A percentile compares a stretch with the other conserved stretches of the same genome.
These are phyloP conservation scores for Caenorhabditis becei DNA, from an alignment of 2,888 invertebrate species.

Conservation along the genomic window DNA sequence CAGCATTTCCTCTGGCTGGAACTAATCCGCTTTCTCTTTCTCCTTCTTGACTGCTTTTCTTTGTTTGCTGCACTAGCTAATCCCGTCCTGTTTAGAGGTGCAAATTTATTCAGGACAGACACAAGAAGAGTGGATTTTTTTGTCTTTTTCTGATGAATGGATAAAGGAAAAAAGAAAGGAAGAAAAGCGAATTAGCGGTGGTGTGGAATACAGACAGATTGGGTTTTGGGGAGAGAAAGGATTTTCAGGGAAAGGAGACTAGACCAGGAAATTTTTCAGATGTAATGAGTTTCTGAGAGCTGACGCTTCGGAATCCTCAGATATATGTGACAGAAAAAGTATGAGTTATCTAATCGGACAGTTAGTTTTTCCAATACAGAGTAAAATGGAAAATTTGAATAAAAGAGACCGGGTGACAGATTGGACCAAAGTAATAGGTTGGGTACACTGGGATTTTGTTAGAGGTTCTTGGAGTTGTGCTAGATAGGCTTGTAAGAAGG, in stretches of 20 bases:
- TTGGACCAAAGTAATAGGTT: too few species aligned
- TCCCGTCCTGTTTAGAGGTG: constrained; percentile 28
- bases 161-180: not conserved
- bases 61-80: constrained; percentile 6
- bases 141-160: constrained; percentile 9
- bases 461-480: too few species aligned
- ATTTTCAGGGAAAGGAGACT: too few species aligned
- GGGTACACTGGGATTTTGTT: too few species aligned
- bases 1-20: not conserved
- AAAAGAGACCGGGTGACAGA: not conserved
- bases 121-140: not conserved
- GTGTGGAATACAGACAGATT: not conserved
- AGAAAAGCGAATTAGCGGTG: not conserved
- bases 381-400: not conserved
- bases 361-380: too few species aligned
- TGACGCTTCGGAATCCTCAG: too few species aligned
- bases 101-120: constrained; percentile 41
- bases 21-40: not conserved
- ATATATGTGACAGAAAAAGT: too few species aligned
- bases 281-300: too few species aligned
- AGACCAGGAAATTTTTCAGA: not conserved
- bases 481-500: too few species aligned
- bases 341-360: too few species aligned
- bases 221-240: not conserved
- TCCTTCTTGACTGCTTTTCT: not conserved